Percentiles rank a stretch among this genome's conserved stretches.
Evolutionary conservation across 35 echinoderm and acorn worm species (phyloP).

Genomic region (Heliocidaris erythrogramma): DNA sequence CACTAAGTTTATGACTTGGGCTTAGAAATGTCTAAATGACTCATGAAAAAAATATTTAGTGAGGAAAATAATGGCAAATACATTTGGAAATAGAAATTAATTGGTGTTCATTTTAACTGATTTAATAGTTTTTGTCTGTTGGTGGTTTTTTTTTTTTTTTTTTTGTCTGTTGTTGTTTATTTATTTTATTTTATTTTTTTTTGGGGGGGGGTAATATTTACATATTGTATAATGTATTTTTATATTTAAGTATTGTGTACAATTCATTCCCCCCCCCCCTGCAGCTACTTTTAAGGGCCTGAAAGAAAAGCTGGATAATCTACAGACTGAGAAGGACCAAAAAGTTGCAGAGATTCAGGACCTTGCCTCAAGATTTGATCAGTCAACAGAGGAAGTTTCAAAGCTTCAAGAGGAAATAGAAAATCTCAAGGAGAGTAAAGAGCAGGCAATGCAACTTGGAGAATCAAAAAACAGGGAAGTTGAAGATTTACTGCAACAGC

Average conservation of each 20-base stretch:
- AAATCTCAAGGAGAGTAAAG: slow-evolving; percentile 39
- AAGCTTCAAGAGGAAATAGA: slow-evolving; percentile 40
- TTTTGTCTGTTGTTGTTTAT: too few relatives aligned
- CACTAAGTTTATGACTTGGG: too few relatives aligned
- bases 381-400: background rate
- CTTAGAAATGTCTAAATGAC: too few relatives aligned
- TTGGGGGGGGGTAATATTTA: too few relatives aligned
- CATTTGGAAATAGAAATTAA: too few relatives aligned
- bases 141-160: too few relatives aligned
- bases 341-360: slow-evolving; percentile 47
- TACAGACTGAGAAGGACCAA: slow-evolving; percentile 27
- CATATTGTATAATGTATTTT: background rate
- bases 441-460: slow-evolving; percentile 40
- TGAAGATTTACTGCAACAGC: slow-evolving; percentile 14
- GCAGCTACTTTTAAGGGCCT: slow-evolving; percentile 41
- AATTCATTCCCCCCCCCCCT: background rate
- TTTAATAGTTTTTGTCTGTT: too few relatives aligned
- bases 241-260: background rate
- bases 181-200: too few relatives aligned
- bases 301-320: slow-evolving; percentile 37
- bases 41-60: too few relatives aligned
- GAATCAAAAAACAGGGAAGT: slow-evolving; percentile 20
- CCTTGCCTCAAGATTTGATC: background rate
- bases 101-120: background rate
- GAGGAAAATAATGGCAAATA: too few relatives aligned